Evolutionary conservation across 2,797 vertebrate genomes (phyloP), one percentile per base, ranked within the genome.

Genomic region (Diplodus sargus): DNA sequence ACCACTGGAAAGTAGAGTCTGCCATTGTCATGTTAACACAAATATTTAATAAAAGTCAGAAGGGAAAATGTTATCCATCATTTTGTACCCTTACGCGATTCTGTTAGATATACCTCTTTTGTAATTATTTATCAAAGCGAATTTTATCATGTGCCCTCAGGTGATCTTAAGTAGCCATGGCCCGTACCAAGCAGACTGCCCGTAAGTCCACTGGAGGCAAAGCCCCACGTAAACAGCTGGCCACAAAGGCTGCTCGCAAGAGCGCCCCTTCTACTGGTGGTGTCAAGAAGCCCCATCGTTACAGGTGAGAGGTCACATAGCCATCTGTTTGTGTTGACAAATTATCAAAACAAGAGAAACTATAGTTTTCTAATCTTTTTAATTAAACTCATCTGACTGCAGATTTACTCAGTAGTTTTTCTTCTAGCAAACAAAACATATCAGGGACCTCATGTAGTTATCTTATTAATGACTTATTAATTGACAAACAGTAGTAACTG

Each of bases 281-380:
- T 0, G 96, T 97, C 13, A 97, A 97, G 91, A 97, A 97, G 87
- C 96, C 96, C 39, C 96, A 97, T 92, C 96, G 96, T 70, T 97
- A 97, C 94, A 96, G 96, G 96, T 96, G 79, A 93, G 72, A 59
- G 18, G 2, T 57, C 28, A 64, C 3, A 22, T 10, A 0, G 14
- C n/a, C 20, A 2, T 59, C 17, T 39, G 17, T 57, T 53, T 51
- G 11, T 47, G 14, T 12, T 23, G 11, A 8, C 10, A 47, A 58
- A 10, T 28, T 22, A 52, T 47, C 17, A 58, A 14, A 18, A 25
- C 8, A 22, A 56, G 30, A 43, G 3, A 20, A 18, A 0, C 5
- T 16, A 18, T 2, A 43, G 0, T 52, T 56, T 45, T 17, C 17
- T 51, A n/a, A 20, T 11, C 17, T 4, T 28, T 43, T 59, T 20